Percentiles rank a stretch among this genome's conserved stretches.
Evolutionary conservation across 2,113 vertebrate genomes (phyloP).

Genomic region (Plecturocebus donacophilus): DNA sequence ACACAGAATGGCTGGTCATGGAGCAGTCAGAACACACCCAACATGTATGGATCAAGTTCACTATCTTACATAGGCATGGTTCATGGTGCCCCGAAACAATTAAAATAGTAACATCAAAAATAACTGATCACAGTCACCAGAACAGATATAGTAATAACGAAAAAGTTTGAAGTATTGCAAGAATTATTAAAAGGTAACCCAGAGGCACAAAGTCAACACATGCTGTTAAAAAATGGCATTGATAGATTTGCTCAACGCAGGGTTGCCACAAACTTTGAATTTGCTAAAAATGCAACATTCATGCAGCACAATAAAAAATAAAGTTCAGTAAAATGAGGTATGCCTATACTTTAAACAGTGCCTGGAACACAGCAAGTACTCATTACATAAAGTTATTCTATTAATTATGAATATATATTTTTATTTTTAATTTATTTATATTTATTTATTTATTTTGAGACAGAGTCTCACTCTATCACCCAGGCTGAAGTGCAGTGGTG

Average conservation of each 20-base stretch:
- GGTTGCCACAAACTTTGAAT: background rate
- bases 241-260: background rate
- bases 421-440: too few species aligned
- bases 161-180: background rate
- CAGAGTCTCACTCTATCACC: too few species aligned
- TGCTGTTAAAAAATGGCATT: background rate
- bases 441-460: too few species aligned
- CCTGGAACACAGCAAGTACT: background rate
- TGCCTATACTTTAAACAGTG: background rate
- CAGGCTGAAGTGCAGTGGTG: too few species aligned
- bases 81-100: background rate
- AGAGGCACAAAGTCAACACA: background rate
- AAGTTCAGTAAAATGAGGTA: too few species aligned
- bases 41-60: background rate
- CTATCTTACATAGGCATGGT: background rate
- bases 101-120: background rate
- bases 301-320: too few species aligned
- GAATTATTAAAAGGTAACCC: background rate
- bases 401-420: background rate
- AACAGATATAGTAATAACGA: background rate
- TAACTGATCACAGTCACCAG: background rate
- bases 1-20: background rate
- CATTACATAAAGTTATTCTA: background rate
- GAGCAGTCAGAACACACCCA: background rate
- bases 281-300: background rate